These are phyloP conservation scores for Watersipora subatra DNA, from an alignment of 1,140 invertebrate genomes.

Conservation along the genomic window DNA sequence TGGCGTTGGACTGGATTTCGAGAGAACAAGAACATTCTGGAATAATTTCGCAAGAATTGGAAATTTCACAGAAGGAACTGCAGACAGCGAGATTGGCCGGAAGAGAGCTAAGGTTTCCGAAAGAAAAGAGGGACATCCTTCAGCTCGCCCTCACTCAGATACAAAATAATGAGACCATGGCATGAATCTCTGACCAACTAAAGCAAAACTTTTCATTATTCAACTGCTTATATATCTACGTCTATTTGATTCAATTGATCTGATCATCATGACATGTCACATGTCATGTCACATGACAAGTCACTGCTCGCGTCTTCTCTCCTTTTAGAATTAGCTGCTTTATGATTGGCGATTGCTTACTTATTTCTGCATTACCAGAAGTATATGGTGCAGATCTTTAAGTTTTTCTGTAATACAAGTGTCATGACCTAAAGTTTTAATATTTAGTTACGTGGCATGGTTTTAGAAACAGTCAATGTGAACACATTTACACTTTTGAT, in stretches of 20 bases:
- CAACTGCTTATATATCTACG: not conserved
- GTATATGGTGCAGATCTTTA: too few relatives aligned
- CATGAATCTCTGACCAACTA: slow-evolving; percentile 11
- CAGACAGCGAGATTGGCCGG: slow-evolving; percentile 77
- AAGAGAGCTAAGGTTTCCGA: slow-evolving; percentile 76
- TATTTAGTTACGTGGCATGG: too few relatives aligned
- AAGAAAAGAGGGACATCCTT: slow-evolving; percentile 87
- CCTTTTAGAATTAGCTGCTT: too few relatives aligned
- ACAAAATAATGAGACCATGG: slow-evolving; percentile 27
- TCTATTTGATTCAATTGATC: not conserved
- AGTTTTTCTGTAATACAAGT: too few relatives aligned
- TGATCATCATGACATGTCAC: not conserved
- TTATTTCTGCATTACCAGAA: too few relatives aligned
- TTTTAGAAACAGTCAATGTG: too few relatives aligned
- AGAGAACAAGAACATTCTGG: slow-evolving; percentile 62
- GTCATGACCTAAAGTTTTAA: too few relatives aligned
- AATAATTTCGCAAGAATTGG: slow-evolving; percentile 63
- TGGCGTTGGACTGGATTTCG: slow-evolving; percentile 90
- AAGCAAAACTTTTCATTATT: slow-evolving; percentile 7
- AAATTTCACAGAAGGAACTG: slow-evolving; percentile 69
- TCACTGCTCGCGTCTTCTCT: too few relatives aligned
- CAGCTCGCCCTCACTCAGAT: slow-evolving; percentile 55
- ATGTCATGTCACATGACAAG: not conserved
- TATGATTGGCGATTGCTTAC: too few relatives aligned
- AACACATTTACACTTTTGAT: too few relatives aligned